These are phyloP conservation scores for Machimus rusticus DNA, from an alignment of 2,888 invertebrate species.

Conservation along the genomic window DNA sequence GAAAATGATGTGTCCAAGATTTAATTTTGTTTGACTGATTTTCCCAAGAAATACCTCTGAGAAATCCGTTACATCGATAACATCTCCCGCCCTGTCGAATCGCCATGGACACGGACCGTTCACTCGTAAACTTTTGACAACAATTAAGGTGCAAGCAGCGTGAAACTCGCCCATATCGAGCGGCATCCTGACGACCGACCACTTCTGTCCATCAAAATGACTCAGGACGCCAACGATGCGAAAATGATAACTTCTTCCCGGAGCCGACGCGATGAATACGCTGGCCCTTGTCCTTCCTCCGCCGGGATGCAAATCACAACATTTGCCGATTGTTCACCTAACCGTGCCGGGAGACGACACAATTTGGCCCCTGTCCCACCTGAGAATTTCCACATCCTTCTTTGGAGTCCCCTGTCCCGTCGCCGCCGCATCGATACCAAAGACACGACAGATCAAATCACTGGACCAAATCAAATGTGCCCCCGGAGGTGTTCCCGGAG, in stretches of 20 bases:
- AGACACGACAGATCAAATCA: slow-evolving; percentile 42
- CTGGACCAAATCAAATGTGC: slow-evolving; percentile 45
- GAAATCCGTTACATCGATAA: slow-evolving; percentile 13
- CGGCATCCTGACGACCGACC: neutral
- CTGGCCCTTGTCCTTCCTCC: neutral
- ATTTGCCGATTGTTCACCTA: slow-evolving; percentile 44
- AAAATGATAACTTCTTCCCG: slow-evolving; percentile 42
- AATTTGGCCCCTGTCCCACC: neutral
- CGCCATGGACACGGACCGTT: neutral
- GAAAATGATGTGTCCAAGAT: neutral
- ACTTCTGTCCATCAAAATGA: slow-evolving; percentile 45
- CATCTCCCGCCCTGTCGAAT: neutral
- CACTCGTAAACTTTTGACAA: slow-evolving; percentile 22
- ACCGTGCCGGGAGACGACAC: slow-evolving; percentile 22
- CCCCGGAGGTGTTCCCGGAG: slow-evolving; percentile 39
- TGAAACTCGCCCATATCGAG: slow-evolving; percentile 35
- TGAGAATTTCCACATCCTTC: slow-evolving; percentile 23
- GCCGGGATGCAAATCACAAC: slow-evolving; percentile 45
- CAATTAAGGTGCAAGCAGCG: slow-evolving; percentile 41
- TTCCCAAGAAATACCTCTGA: neutral
- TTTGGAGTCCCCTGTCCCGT: neutral
- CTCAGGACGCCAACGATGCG: slow-evolving; percentile 40
- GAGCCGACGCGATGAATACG: neutral
- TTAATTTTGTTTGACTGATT: neutral
- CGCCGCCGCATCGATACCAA: neutral